phyloP scores from a whole-genome alignment of 2,113 vertebrate genomes.

The Sphyrna mokarran region DNA sequence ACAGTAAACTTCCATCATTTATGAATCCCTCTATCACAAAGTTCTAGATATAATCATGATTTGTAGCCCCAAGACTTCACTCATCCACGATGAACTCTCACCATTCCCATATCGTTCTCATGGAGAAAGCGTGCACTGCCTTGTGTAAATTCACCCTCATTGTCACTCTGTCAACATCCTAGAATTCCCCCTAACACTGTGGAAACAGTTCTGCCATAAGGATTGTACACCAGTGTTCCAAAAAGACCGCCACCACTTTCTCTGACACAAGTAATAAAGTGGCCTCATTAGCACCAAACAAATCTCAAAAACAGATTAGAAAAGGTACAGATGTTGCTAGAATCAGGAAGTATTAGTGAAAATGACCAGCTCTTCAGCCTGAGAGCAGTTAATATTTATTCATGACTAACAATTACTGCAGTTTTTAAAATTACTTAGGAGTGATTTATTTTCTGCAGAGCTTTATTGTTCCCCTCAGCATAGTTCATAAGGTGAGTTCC shows the following conservation, averaged over 20 bases:
- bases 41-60: too few relatives aligned
- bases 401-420: not conserved
- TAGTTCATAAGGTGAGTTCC: not conserved
- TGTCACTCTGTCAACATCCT: too few relatives aligned
- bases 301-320: not conserved
- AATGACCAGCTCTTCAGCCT: not conserved
- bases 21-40: too few relatives aligned
- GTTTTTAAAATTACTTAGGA: not conserved
- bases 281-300: not conserved
- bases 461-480: not conserved
- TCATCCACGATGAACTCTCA: too few relatives aligned
- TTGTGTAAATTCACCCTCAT: too few relatives aligned
- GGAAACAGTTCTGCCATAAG: not conserved
- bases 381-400: not conserved
- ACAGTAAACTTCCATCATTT: too few relatives aligned
- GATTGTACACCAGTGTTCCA: not conserved
- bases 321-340: not conserved
- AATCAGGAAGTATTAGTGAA: too few relatives aligned
- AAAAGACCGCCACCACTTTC: not conserved
- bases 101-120: too few relatives aligned
- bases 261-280: not conserved
- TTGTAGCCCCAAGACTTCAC: too few relatives aligned
- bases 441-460: not conserved
- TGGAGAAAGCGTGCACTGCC: too few relatives aligned
- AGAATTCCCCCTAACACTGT: too few relatives aligned